Evolutionary conservation across 1,140 invertebrate genomes (phyloP), one percentile per base, ranked within the genome.

Genomic region (Drosophila parabipectinata): DNA sequence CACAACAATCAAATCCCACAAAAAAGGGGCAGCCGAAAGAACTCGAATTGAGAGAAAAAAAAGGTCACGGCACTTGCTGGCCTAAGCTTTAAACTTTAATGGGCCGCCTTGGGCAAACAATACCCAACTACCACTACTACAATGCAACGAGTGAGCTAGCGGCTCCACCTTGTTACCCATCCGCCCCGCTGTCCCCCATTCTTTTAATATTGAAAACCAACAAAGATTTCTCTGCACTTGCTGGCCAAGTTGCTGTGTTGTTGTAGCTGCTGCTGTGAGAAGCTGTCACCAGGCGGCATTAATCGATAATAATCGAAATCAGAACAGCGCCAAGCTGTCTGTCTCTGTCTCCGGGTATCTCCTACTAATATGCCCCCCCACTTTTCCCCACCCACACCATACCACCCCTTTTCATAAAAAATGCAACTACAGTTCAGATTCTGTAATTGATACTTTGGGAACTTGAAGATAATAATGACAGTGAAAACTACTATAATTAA

Each of bases 51-150:
- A 81, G 80, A 59, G 77, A 68, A 87, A 85, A 85, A 85, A 85
- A 85, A 85, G 82, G 82, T 85, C 82, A 85, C 85, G 82, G 78
- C 78, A 85, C 74, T 82, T 88, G 82, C 80, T 67, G 80, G 44
- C 44, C 44, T 47, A 47, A 47, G 44, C 64, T 59, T 52, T 67
- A 67, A 75, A 72, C 60, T 67, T 85, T 87, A 87, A 85, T 85
- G 74, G 78, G 69, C 82, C 82, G 82, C 82, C 82, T 78, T 80
- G 72, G 72, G 81, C 61, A 66, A 64, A 63, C 34, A 67, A n/a
- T 55, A 37, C 60, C 45, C 34, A 63, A 34, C 56, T 21, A 21
- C 21, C 21, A 21, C 21, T 3, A 57, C 41, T 58, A 47, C 45
- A 69, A 64, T 64, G 72, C 59, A 50, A 52, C 39, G 12, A 14